Evolutionary conservation across 2,797 vertebrate genomes (phyloP), one percentile per base, ranked within the genome.

Genomic region (Coilia nasus): DNA sequence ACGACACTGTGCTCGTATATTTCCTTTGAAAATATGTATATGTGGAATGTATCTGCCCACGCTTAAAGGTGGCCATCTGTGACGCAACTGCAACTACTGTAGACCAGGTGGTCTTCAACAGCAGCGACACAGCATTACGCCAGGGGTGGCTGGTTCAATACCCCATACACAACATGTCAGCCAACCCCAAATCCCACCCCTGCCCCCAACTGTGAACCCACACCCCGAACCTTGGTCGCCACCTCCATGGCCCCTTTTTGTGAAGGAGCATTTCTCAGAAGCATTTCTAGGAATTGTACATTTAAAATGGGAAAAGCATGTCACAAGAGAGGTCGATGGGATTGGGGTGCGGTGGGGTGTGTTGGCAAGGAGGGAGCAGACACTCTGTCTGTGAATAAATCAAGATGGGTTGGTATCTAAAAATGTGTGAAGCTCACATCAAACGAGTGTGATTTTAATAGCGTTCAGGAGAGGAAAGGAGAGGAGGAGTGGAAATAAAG

Each of bases 361-460:
- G 50, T 14, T 54, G 50, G 50, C 50, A 54, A 54, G 50, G 50
- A 14, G 50, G 9, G 50, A 54, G 50, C 50, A 54, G 50, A 9
- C 50, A 1, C 2, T 54, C 50, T 10, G 50, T 54, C 50, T 12
- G 28, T 64, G 57, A 57, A 82, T 28, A 28, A 75, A 50, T 41
- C 81, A 25, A 62, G 82, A 84, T 60, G 82, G 83, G 84, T 82
- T 47, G 41, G 81, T 56, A 67, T 62, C 81, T 85, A 80, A 81
- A 78, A 83, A 88, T 47, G 15, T 57, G 60, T 71, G 81, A 86
- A 83, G 82, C 81, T 35, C 81, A 60, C 83, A 88, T 87, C 87
- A 87, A 85, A 90, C 81, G 85, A 83, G 25, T 75, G 64, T 4
- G 82, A 46, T 84, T 83, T 85, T 75, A 86, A 86, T 82, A 84